Base-by-base conservation (phyloP, 2,113 vertebrate species). In the Riparia riparia region DNA sequence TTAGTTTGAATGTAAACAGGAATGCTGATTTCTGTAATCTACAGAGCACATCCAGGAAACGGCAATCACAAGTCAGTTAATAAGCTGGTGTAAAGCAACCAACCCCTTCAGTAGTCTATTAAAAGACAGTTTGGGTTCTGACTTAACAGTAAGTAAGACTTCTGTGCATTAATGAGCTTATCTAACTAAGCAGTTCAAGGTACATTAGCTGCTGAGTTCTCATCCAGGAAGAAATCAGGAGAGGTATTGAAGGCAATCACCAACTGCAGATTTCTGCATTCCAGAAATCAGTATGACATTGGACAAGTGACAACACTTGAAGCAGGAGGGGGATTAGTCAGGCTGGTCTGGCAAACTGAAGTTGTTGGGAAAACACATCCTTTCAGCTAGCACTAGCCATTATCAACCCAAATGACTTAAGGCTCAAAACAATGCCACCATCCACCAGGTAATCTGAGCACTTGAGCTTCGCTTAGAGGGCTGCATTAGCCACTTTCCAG, bases 101-200 rank as follows among this genome's bases (percentile, higher is more conserved):
- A 93, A 90, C 77, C 68, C 86, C 69, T 96, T 94, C 74, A 96
- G 88, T 14, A 86, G 65, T 86, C 96, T 96, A 96, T 96, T 96
- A 97, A 96, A 97, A 94, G 96, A 81, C 78, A 93, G 88, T 96
- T 92, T 95, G 90, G 86, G 69, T 89, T 92, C 95, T 89, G 93
- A 94, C 90, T 96, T 96, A 86, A 88, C 60, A 78, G 76, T 63
- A 89, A 95, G 72, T 39, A 76, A 95, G 82, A 78, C 86, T 89
- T 86, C 76, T 89, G 90, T 89, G 90, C 92, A 86, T 93, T 96
- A 97, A 95, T 86, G 61, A 96, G 96, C 94, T 97, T 96, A 96
- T 41, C 88, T 89, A 92, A 95, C 85, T 96, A 96, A 96, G 93
- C 88, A 92, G 92, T 93, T 94, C 72, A 96, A 95, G 95, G 89